A percentile compares a stretch with the other conserved stretches of the same genome.
Evolutionary conservation across 2,113 vertebrate genomes (phyloP).

Genomic region (Alethe diademata): DNA sequence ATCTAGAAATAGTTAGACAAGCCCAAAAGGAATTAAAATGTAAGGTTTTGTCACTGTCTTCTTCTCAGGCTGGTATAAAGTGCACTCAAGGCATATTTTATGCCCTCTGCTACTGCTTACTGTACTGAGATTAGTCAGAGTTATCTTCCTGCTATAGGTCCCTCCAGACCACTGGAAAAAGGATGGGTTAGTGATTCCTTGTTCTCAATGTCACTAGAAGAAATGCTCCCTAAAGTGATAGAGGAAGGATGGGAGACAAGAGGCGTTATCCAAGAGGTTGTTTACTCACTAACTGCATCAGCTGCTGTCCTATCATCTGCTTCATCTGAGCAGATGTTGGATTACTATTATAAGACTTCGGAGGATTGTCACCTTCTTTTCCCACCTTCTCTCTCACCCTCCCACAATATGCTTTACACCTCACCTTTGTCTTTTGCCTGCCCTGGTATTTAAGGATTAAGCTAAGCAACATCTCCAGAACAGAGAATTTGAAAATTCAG

Average conservation of each 20-base stretch:
- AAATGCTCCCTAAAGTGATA: neutral
- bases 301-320: neutral
- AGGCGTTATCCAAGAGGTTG: neutral
- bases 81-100: neutral
- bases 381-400: neutral
- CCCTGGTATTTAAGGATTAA: neutral
- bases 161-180: neutral
- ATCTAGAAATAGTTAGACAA: neutral
- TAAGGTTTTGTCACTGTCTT: neutral
- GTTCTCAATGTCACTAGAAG: neutral
- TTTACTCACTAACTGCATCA: neutral
- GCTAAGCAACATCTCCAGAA: neutral
- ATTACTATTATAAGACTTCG: neutral
- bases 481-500: neutral
- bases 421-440: neutral
- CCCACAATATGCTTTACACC: neutral
- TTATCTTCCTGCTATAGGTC: neutral
- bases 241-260: neutral
- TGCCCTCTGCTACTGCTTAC: neutral
- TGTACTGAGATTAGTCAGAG: neutral
- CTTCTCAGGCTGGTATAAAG: neutral
- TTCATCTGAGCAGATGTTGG: neutral
- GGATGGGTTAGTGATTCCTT: neutral
- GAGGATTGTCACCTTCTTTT: neutral
- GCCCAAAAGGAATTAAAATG: neutral